phyloP scores from a whole-genome alignment of 2,113 vertebrate genomes.

The Sapajus apella region DNA sequence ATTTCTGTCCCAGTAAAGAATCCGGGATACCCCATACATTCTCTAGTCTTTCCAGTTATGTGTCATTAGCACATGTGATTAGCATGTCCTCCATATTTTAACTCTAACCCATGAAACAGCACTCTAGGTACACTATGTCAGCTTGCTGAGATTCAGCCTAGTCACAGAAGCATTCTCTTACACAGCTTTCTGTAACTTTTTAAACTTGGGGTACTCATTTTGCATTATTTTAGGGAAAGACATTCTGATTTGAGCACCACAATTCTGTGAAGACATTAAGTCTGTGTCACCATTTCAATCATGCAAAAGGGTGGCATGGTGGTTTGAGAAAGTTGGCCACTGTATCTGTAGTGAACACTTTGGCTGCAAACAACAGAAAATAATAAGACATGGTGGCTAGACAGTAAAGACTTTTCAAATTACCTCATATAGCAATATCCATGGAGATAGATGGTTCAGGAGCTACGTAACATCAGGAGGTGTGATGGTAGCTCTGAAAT shows the following conservation, averaged over 20 bases:
- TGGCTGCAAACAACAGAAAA: neutral
- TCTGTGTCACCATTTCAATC: neutral
- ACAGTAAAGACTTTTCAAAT: neutral
- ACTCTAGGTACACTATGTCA: neutral
- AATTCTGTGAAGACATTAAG: neutral
- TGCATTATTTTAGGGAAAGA: neutral
- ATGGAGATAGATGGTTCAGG: neutral
- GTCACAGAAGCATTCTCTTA: neutral
- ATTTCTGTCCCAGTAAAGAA: neutral
- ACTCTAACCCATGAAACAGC: neutral
- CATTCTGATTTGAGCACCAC: neutral
- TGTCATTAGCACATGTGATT: neutral
- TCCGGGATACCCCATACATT: neutral
- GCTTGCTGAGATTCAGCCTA: neutral
- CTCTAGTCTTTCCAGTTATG: neutral
- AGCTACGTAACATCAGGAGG: rapidly evolving
- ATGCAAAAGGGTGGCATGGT: too few species aligned
- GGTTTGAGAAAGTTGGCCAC: neutral
- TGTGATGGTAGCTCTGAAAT: neutral
- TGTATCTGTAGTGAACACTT: neutral
- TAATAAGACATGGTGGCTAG: neutral
- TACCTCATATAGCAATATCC: neutral
- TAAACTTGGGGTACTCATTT: neutral
- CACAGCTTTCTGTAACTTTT: neutral
- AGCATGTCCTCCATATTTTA: neutral